Base-by-base conservation (phyloP, 30 jellyfish, hydroid and myxozoan genomes). In the Hydra vulgaris region DNA sequence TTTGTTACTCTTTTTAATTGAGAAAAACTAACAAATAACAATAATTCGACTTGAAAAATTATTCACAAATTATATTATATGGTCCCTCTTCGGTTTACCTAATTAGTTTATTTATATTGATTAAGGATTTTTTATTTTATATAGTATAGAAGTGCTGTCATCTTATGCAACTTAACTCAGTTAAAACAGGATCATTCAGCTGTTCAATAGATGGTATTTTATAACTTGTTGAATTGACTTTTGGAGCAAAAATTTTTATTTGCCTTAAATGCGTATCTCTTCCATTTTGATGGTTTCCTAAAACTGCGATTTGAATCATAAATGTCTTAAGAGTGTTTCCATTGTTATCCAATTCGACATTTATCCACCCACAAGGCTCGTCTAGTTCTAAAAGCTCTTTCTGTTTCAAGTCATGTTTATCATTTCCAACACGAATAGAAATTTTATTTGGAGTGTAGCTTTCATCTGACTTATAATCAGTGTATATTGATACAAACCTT, bases 231-330 rank as follows among this genome's bases (percentile, higher is more conserved):
- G 67, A 26, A 61, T 21, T 71, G 12, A 61, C 83, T 66, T 86
- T 94, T 27, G 99, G 99, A 15, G 96, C 96, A 88, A 85, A 94
- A 17, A 88, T 85, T 82, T 94, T 94, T 7, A 94, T 82, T 72
- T 81, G 95, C 66, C 99, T 24, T 0, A 94, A 77, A 74, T 94
- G 99, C 15, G 99, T 87, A 74, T 94, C 99, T 53, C 99, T 85
- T 17, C 99, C 99, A 88, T 88, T 94, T 76, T 94, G 99, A 79
- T 94, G 99, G 83, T 94, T 94, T 18, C 95, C 96, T 7, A 87
- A 84, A 0, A 94, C 94, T 25, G 99, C 96, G 17, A 94, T 74
- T 72, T 94, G 99, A 55, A 94, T 87, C 99, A 94, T 94, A 69
- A 94, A 94, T 23, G 95, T 83, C 54, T 88, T 88, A 83, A 94